phyloP scores from a whole-genome alignment of 2,113 vertebrate genomes.

The Thamnophis sirtalis region DNA sequence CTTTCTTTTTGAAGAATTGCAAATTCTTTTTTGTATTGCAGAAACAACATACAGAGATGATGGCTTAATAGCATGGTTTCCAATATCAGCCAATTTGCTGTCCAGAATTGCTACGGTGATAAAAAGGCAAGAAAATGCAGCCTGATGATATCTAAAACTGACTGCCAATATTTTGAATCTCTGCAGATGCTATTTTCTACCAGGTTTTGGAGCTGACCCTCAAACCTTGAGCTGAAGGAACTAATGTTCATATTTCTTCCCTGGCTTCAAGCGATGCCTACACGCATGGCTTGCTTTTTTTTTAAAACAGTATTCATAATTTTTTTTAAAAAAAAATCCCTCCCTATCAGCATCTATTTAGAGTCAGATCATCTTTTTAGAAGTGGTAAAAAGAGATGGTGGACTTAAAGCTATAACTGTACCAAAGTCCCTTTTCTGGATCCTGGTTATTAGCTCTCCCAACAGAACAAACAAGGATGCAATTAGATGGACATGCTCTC shows the following conservation, averaged over 20 bases:
- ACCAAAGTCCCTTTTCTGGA: neutral
- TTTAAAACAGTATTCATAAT: neutral
- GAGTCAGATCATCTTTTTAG: neutral
- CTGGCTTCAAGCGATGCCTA: neutral
- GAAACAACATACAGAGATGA: neutral
- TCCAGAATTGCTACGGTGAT: neutral
- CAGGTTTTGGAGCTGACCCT: neutral
- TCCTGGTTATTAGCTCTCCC: neutral
- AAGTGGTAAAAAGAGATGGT: neutral
- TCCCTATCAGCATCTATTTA: neutral
- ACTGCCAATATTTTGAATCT: neutral
- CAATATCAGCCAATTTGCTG: neutral
- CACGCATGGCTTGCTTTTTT: neutral
- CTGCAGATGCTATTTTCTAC: neutral
- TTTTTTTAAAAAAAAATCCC: neutral
- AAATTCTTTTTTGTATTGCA: neutral
- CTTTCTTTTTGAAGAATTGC: neutral
- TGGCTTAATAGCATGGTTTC: neutral
- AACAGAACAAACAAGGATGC: conserved; percentile 6
- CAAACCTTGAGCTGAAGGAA: neutral
- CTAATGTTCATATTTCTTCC: neutral
- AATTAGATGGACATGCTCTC: neutral
- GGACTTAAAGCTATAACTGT: neutral
- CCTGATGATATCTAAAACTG: neutral
- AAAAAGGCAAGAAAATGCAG: neutral